Base-by-base conservation (phyloP, 2,888 invertebrate genomes). In the Ephialtes manifestator region DNA sequence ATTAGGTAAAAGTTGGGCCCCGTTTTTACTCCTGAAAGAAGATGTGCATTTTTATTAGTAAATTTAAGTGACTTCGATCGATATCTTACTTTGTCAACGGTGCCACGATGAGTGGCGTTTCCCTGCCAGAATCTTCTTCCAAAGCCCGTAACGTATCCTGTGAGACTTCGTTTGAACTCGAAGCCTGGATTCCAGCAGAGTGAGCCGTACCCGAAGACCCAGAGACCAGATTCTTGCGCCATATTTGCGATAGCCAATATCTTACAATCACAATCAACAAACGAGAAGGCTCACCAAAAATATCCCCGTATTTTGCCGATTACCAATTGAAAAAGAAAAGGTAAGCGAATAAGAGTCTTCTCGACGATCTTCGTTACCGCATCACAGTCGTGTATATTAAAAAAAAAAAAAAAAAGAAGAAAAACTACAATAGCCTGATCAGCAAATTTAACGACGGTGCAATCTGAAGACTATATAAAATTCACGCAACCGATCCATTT, bases 171-270 rank as follows among this genome's bases (percentile, higher is more conserved):
- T 90, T 96, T 95, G 93, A 96, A 98, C 75, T 97, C 96, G 93
- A 99, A 99, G 74, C 99, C 99, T 0, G 98, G 98, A 94, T 97
- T 96, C 99, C 99, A 99, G 94, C 99, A 98, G 70, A 99, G 94
- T 0, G 98, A 99, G 4, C 99, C 99, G 91, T 99, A 99, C 0
- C 99, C 99, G 92, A 99, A 99, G 35, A 99, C 96, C 98, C 98
- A 99, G 92, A 97, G 93, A 24, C 95, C 95, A 55, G 81, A 43
- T 28, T 72, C 85, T 24, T 15, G 48, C 18, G 83, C 72, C 87
- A 87, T 87, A 72, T 2, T 76, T 28, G 60, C 39, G n/a, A 8
- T 15, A n/a, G 8, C 4, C n/a, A 70, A 55, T 48, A 18, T 51
- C 3, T 35, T 51, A 2, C 13, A 71, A 13, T 60, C 35, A 60